Percentiles rank a stretch among this genome's conserved stretches.
Evolutionary conservation across 2,888 invertebrate species (phyloP).

Genomic region (Caenorhabditis panamensis): DNA sequence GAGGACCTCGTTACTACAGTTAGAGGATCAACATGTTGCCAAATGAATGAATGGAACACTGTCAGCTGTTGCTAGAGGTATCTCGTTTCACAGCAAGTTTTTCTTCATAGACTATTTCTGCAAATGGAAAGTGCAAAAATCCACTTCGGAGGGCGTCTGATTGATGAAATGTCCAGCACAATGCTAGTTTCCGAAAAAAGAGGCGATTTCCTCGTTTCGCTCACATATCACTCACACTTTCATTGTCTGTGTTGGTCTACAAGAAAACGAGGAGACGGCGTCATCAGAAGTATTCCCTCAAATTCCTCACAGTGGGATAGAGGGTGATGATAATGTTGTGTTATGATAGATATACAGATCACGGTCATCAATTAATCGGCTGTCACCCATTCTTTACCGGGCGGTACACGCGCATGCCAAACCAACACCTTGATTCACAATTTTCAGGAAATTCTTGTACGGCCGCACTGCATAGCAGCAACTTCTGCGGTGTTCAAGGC

Average conservation of each 20-base stretch:
- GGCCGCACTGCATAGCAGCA: not conserved
- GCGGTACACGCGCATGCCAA: constrained; percentile 27
- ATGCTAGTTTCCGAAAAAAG: not conserved
- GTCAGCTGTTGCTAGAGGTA: not conserved
- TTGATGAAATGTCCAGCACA: constrained; percentile 5
- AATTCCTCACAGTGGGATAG: constrained; percentile 14
- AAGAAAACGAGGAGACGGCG: constrained; percentile 11
- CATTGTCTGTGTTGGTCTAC: constrained; percentile 4
- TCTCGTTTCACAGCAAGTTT: not conserved
- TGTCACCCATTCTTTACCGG: constrained; percentile 23
- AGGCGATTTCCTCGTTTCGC: constrained; percentile 16
- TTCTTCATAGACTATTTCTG: not conserved
- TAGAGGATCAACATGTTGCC: constrained; percentile 36
- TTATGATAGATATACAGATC: constrained; percentile 49
- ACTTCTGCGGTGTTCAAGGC: constrained; percentile 49
- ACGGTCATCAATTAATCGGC: constrained; percentile 47
- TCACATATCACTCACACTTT: constrained; percentile 48
- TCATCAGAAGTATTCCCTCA: constrained; percentile 35
- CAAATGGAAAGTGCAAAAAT: not conserved
- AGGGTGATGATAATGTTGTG: constrained; percentile 32
- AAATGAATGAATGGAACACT: not conserved
- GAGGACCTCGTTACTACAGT: constrained; percentile 15
- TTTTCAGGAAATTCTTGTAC: constrained; percentile 52
- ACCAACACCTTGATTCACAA: constrained; percentile 45
- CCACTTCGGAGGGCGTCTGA: not conserved